Conservation (phyloP, 2,888 invertebrate genomes). For the Lithophane leautieri region DNA sequence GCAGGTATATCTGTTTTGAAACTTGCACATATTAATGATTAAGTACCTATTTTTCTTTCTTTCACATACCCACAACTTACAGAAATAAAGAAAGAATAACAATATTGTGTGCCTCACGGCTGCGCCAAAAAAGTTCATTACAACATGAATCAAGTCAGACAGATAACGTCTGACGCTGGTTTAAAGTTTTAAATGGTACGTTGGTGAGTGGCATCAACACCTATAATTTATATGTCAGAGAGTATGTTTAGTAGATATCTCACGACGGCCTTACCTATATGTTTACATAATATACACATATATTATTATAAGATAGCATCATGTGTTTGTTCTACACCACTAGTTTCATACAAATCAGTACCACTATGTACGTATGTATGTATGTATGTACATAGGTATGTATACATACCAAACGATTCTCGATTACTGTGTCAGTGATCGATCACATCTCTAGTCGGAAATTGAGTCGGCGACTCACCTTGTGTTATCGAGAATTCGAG, state of each 20-base stretch:
- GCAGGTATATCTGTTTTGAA: neutral
- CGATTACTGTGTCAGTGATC: constrained; percentile 70
- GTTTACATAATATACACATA: neutral
- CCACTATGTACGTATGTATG: constrained; percentile 25
- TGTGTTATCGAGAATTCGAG: constrained; percentile 53
- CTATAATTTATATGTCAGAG: too few relatives aligned
- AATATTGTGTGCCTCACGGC: too few relatives aligned
- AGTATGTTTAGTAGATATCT: neutral
- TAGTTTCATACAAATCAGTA: constrained; percentile 52
- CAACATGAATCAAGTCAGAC: too few relatives aligned
- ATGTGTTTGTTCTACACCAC: constrained; percentile 39
- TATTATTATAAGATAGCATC: constrained; percentile 5
- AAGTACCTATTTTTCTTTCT: too few relatives aligned
- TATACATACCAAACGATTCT: constrained; percentile 51
- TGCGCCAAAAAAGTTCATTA: too few relatives aligned
- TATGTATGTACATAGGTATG: neutral
- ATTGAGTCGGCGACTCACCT: constrained; percentile 75
- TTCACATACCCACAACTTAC: too few relatives aligned
- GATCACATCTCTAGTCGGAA: constrained; percentile 77
- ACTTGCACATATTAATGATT: neutral
- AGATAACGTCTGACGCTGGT: too few relatives aligned
- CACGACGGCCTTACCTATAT: neutral
- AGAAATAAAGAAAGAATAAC: too few relatives aligned
- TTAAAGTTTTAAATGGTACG: too few relatives aligned
- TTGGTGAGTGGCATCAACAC: too few relatives aligned